Conservation (phyloP, 2,113 vertebrate species). For the Heloderma charlesbogerti region DNA sequence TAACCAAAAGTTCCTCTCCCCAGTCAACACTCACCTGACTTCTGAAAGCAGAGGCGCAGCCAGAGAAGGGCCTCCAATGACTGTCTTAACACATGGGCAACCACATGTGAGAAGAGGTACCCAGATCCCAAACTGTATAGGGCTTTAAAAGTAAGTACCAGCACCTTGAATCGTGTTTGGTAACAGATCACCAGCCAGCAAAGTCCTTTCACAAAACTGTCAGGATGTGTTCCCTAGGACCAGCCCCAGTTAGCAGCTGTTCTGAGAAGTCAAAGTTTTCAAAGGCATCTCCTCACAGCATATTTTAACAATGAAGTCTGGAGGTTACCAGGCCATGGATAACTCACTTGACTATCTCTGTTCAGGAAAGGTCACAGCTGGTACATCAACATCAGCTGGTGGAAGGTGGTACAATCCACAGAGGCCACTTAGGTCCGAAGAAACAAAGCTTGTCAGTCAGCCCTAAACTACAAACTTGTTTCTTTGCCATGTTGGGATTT, state of each 20-base stretch:
- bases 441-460: neutral
- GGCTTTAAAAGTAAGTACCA: neutral
- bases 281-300: neutral
- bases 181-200: neutral
- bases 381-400: neutral
- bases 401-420: neutral
- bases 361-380: neutral
- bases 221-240: neutral
- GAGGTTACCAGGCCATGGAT: neutral
- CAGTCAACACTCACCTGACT: neutral
- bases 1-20: neutral
- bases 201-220: neutral
- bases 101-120: neutral
- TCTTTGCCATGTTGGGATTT: neutral
- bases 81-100: neutral
- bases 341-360: neutral
- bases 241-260: neutral
- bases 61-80: neutral
- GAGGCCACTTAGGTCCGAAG: neutral
- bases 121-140: too few species aligned
- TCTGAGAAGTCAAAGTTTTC: neutral
- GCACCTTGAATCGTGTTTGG: neutral
- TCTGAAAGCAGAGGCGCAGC: neutral
- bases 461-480: neutral
- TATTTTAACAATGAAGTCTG: neutral